These are phyloP conservation scores for Heteromyza rotundicornis DNA, from an alignment of 2,888 invertebrate species.

Conservation along the genomic window DNA sequence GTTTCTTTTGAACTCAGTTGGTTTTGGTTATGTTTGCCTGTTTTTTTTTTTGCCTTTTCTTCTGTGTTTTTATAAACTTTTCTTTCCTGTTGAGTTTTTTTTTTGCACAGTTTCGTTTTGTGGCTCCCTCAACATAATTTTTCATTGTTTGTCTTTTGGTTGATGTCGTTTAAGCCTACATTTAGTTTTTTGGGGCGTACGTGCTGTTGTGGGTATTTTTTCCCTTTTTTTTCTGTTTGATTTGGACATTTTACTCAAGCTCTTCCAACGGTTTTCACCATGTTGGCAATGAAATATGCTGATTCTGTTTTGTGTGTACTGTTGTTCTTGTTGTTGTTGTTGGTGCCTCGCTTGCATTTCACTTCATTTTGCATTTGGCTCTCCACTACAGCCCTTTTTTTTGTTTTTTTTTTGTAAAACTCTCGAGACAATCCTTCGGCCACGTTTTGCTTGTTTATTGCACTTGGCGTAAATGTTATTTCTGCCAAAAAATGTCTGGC, in stretches of 20 bases:
- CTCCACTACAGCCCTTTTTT: too few relatives aligned
- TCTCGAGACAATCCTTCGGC: too few relatives aligned
- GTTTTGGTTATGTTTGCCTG: not conserved
- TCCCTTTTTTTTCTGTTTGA: not conserved
- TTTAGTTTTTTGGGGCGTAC: constrained; percentile 18
- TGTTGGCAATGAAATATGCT: constrained; percentile 43
- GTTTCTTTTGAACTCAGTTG: not conserved
- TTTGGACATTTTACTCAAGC: not conserved
- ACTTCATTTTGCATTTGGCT: not conserved
- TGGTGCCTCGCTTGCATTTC: not conserved
- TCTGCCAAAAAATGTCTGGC: not conserved
- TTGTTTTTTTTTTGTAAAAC: not conserved
- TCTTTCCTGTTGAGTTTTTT: constrained; percentile 7
- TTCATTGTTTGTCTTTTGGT: constrained; percentile 37
- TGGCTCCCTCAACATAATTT: constrained; percentile 42
- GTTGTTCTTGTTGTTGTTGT: not conserved
- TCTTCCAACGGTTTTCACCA: not conserved
- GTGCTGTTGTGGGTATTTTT: not conserved
- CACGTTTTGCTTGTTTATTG: too few relatives aligned
- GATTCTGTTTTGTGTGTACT: constrained; percentile 3
- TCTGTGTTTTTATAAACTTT: constrained; percentile 9
- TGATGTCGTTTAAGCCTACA: constrained; percentile 32
- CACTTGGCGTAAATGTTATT: not conserved
- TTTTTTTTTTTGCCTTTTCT: constrained; percentile 20
- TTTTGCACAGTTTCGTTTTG: too few relatives aligned